Base-by-base conservation (phyloP, 2,888 invertebrate genomes). In the Steromphala cineraria region DNA sequence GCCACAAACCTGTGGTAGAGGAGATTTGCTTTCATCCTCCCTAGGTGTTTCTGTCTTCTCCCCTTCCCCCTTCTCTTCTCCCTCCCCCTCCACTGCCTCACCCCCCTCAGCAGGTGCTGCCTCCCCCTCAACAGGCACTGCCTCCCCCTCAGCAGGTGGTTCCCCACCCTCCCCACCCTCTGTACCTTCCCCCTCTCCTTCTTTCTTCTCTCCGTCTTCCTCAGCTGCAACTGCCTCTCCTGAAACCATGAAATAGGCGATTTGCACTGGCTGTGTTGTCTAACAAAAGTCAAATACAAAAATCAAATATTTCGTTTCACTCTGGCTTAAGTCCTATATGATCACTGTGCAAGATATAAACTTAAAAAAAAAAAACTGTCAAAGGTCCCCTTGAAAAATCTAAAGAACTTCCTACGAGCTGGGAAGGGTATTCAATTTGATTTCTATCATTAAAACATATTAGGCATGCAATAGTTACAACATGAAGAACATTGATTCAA, bases 11-110 rank as follows among this genome's bases (percentile, higher is more conserved):
- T 82, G 80, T 36, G 82, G 82, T 28, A 82, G n/a, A 40, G 82
- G 82, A 10, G 82, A 82, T 28, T 79, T 71, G 19, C 75, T 71
- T 46, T 82, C 85, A 46, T 84, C 87, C 62, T 80, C 82, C 53
- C 55, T 80, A 2, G 53, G 75, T 21, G 71, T 67, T 19, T 52
- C 75, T 17, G 76, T 76, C 53, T 75, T 80, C 53, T 78, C 79
- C 55, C 36, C 86, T 67, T 78, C 86, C 19, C 53, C 80, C 55
- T 84, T 84, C 53, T 84, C 84, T 52, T 78, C 81, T 31, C 10
- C 81, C 78, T n/a, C 82, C 36, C 21, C 76, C 75, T 46, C 56
- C 40, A 5, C 67, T 76, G 36, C 75, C 24, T 78, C 80, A 53
- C 67, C 78, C 75, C 79, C 75, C 56, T 77, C 81, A 75, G 31